Percentiles rank a stretch among this genome's conserved stretches.
Evolutionary conservation across 2,113 vertebrate species (phyloP).

Genomic region (Trochalopteron elliotii): DNA sequence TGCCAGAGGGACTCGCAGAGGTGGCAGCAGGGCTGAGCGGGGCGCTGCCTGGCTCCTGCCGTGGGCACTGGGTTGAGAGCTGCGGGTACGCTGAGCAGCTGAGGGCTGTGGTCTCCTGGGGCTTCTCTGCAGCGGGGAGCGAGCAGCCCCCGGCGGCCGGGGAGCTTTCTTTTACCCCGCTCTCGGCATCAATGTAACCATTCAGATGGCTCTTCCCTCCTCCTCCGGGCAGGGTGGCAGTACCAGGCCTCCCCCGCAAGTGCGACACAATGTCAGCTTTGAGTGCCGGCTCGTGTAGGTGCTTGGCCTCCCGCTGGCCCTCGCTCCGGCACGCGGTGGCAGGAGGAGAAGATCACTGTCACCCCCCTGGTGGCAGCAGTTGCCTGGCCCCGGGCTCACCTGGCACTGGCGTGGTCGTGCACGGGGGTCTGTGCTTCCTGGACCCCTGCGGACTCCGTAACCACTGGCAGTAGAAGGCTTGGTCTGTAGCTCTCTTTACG

Average conservation of each 20-base stretch:
- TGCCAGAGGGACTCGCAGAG: not conserved
- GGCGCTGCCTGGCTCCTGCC: not conserved
- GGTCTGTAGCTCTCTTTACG: not conserved
- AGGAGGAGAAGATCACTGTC: not conserved
- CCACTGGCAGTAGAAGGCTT: not conserved
- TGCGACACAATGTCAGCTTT: conserved; percentile 61
- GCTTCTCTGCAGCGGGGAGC: accelerated
- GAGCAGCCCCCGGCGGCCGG: not conserved
- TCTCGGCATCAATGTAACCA: conserved; percentile 58
- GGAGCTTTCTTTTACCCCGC: not conserved
- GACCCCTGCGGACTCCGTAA: not conserved
- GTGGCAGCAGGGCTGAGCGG: not conserved
- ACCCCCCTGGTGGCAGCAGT: not conserved
- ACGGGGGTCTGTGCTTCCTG: not conserved
- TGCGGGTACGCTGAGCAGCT: accelerated
- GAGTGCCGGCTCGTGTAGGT: conserved; percentile 51
- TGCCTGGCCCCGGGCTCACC: not conserved
- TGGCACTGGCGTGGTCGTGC: accelerated
- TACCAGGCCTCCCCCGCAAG: conserved; percentile 58
- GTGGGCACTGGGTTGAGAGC: not conserved
- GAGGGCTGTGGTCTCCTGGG: not conserved
- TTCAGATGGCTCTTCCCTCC: conserved; percentile 53
- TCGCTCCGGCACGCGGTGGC: conserved; percentile 9
- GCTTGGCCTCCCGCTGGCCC: conserved; percentile 13
- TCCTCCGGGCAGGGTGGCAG: conserved; percentile 58